These are phyloP conservation scores for Alfaro cultratus DNA, from an alignment of 2,797 vertebrate species.

Conservation along the genomic window DNA sequence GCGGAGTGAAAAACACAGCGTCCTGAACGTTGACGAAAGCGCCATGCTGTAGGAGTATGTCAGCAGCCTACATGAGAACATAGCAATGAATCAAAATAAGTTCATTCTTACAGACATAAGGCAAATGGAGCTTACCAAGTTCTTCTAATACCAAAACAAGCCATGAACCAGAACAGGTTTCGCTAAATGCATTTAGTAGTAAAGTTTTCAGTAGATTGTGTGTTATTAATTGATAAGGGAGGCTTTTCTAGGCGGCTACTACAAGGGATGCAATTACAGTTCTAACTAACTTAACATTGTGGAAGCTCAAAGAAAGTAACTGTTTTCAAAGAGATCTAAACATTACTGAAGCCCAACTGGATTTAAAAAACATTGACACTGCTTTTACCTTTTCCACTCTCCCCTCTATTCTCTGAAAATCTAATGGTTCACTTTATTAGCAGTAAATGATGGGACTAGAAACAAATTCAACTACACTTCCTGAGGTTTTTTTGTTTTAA, in stretches of 20 bases:
- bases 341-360: neutral
- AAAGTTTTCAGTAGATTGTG: neutral
- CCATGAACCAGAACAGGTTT: neutral
- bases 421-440: neutral
- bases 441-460: neutral
- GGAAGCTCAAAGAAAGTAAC: neutral
- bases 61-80: constrained; percentile 80
- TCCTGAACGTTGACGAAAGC: constrained; percentile 92
- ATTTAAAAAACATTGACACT: neutral
- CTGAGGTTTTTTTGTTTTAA: neutral
- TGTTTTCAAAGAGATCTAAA: neutral
- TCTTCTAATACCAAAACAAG: neutral
- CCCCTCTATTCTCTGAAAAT: neutral
- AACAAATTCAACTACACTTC: neutral
- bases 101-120: neutral
- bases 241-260: neutral
- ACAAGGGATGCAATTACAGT: neutral
- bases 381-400: neutral
- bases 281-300: neutral
- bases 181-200: neutral
- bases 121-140: neutral
- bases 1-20: constrained; percentile 92
- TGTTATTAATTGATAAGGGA: neutral
- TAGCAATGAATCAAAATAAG: neutral
- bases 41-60: constrained; percentile 91